Conservation (phyloP, 2,888 invertebrate species). For the Tridacna gigas region DNA sequence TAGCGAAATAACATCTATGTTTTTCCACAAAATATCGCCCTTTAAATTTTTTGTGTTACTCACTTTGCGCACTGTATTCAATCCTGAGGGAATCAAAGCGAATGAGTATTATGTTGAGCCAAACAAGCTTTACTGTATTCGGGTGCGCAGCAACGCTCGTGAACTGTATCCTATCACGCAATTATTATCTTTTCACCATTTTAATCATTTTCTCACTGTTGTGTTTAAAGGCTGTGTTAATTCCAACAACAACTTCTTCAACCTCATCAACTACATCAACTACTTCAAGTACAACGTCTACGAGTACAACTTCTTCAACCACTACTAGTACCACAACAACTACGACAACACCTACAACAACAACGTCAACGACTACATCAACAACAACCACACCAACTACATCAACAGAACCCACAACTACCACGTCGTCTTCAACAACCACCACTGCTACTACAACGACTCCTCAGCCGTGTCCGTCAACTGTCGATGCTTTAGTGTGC, state of each 20-base stretch:
- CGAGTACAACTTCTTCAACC: neutral
- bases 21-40: too few relatives aligned
- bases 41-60: too few relatives aligned
- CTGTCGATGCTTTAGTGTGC: slow-evolving; percentile 1
- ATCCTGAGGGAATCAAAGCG: too few relatives aligned
- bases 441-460: neutral
- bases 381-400: neutral
- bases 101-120: too few relatives aligned
- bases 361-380: slow-evolving; percentile 1
- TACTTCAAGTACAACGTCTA: neutral
- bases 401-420: slow-evolving; percentile 6
- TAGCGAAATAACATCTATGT: too few relatives aligned
- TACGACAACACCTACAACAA: neutral
- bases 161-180: too few relatives aligned
- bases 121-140: too few relatives aligned
- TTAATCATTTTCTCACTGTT: too few relatives aligned
- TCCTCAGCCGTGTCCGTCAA: slow-evolving; percentile 1
- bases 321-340: neutral
- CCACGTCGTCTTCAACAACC: neutral
- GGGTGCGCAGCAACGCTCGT: too few relatives aligned
- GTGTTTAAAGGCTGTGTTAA: neutral
- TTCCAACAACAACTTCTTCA: neutral
- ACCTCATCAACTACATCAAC: neutral
- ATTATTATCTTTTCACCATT: too few relatives aligned
- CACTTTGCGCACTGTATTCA: too few relatives aligned